Conservation (phyloP, 2,888 invertebrate species). For the Phaedon cochleariae region DNA sequence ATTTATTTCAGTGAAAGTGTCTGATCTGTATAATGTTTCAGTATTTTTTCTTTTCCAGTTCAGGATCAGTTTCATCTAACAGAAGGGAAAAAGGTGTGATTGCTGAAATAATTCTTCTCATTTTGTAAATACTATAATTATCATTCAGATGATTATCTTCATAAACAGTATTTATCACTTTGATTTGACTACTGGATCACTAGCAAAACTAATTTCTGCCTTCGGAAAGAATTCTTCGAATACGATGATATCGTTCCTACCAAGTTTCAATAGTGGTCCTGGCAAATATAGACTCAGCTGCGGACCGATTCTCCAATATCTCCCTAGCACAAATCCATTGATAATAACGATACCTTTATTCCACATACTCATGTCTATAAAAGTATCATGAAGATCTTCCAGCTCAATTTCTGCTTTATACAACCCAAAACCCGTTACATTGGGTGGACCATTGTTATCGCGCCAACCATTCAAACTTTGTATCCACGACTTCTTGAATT, state of each 20-base stretch:
- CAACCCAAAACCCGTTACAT: constrained; percentile 37
- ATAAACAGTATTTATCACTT: too few species aligned
- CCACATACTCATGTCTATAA: constrained; percentile 65
- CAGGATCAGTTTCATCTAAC: too few species aligned
- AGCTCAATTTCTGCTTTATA: constrained; percentile 30
- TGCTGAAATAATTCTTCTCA: too few species aligned
- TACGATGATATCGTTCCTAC: constrained; percentile 58
- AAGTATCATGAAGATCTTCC: constrained; percentile 30
- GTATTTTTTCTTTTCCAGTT: too few species aligned
- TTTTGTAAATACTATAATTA: too few species aligned
- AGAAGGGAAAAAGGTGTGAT: too few species aligned
- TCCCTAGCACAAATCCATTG: constrained; percentile 86
- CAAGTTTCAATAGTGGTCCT: constrained; percentile 71
- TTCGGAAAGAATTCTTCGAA: constrained; percentile 54
- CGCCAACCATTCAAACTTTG: constrained; percentile 53
- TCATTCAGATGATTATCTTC: too few species aligned
- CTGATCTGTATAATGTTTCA: too few species aligned
- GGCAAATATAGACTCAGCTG: constrained; percentile 86
- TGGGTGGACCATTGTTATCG: constrained; percentile 3
- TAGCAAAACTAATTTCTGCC: neutral
- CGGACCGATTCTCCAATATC: constrained; percentile 82
- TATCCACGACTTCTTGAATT: constrained; percentile 52
- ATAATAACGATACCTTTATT: constrained; percentile 84
- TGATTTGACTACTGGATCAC: neutral
- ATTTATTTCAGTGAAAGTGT: too few species aligned